Evolutionary conservation across 1,140 invertebrate genomes (phyloP).

Genomic region (Drosophila chauvacae): DNA sequence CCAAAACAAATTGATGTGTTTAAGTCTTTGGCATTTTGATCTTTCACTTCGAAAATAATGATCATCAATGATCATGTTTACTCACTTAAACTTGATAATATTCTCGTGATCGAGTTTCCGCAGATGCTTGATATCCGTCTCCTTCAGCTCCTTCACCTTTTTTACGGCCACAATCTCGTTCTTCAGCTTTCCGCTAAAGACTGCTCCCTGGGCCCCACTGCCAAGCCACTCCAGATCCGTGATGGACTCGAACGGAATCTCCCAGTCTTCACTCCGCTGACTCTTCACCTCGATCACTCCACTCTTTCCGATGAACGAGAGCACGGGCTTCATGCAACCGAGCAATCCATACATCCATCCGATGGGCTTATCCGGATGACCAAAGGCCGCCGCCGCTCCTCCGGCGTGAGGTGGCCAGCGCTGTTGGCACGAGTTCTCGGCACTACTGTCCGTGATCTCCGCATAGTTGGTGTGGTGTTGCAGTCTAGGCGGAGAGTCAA

Average conservation of each 20-base stretch:
- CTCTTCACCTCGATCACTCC: constrained; percentile 79
- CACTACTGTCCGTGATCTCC: constrained; percentile 81
- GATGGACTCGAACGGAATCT: constrained; percentile 97
- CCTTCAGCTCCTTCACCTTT: constrained; percentile 96
- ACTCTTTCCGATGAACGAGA: constrained; percentile 93
- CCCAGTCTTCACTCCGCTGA: constrained; percentile 91
- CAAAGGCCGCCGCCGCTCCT: constrained; percentile 65
- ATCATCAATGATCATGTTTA: constrained; percentile 4
- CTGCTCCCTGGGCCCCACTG: constrained; percentile 97
- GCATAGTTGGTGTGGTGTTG: constrained; percentile 75
- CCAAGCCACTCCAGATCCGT: constrained; percentile 96
- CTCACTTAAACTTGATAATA: constrained; percentile 96
- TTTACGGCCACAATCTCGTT: constrained; percentile 97
- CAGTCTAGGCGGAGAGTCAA: constrained; percentile 56
- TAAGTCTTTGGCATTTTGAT: no score
- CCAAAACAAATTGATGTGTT: no score
- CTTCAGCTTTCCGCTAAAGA: constrained; percentile 94
- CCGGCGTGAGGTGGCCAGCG: constrained; percentile 84
- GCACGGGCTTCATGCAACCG: constrained; percentile 93
- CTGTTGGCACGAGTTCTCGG: constrained; percentile 82
- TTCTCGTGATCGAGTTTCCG: constrained; percentile 98
- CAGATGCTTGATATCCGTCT: constrained; percentile 97
- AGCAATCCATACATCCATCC: constrained; percentile 93
- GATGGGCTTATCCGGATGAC: constrained; percentile 86
- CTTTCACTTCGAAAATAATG: neutral